Percentiles rank a stretch among this genome's conserved stretches.
These are phyloP conservation scores for Ennomos erosarius DNA, from an alignment of 2,888 invertebrate genomes.

Conservation along the genomic window DNA sequence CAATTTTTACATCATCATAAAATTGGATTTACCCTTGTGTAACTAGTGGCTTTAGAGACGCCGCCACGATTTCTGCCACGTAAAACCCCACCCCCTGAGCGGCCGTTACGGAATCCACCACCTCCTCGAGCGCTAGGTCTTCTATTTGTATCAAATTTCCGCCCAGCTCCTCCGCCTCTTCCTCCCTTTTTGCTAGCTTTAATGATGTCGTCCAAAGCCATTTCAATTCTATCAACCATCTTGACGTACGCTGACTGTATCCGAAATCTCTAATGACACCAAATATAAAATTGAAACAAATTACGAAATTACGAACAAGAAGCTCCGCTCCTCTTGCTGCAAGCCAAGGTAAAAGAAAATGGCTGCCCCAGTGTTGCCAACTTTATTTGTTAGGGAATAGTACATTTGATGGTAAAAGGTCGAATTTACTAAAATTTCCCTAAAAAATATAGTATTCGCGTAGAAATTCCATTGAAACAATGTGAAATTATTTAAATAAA, in stretches of 20 bases:
- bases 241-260: constrained; percentile 53
- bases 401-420: too few relatives aligned
- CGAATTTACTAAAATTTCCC: too few relatives aligned
- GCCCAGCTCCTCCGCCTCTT: constrained; percentile 83
- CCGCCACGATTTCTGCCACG: constrained; percentile 91
- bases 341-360: constrained; percentile 28
- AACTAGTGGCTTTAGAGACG: constrained; percentile 86
- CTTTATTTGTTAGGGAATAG: too few relatives aligned
- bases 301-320: constrained; percentile 3
- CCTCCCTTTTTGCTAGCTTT: constrained; percentile 91
- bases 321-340: not conserved
- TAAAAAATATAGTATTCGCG: too few relatives aligned
- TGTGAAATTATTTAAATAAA: too few relatives aligned
- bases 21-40: constrained; percentile 88
- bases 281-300: not conserved
- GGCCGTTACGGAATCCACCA: constrained; percentile 81
- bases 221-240: constrained; percentile 98
- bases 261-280: not conserved
- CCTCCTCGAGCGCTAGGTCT: constrained; percentile 74
- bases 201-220: constrained; percentile 98
- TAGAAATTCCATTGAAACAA: too few relatives aligned
- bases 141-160: constrained; percentile 73
- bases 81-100: constrained; percentile 85
- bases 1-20: constrained; percentile 58
- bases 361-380: too few relatives aligned